A percentile compares a stretch with the other conserved stretches of the same genome.
Conservation (phyloP, 2,797 vertebrate genomes). For the Knipowitschia caucasica region DNA sequence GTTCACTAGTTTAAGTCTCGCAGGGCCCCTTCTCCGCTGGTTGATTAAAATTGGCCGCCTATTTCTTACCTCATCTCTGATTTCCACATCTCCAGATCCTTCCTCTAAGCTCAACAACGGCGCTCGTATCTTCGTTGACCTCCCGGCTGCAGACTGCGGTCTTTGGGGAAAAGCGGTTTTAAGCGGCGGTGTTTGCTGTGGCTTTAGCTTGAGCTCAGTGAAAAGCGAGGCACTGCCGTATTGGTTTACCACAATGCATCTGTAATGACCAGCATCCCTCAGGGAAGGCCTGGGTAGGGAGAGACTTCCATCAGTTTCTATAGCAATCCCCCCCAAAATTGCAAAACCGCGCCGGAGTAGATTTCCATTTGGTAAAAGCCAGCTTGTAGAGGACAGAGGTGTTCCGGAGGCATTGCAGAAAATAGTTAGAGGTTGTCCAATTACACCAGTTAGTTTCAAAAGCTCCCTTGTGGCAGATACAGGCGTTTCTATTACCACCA, state of each 20-base stretch:
- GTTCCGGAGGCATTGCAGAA: constrained; percentile 74
- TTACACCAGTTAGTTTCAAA: constrained; percentile 62
- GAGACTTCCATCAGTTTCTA: constrained; percentile 82
- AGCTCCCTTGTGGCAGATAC: constrained; percentile 60
- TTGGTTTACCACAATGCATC: constrained; percentile 84
- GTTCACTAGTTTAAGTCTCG: constrained; percentile 43
- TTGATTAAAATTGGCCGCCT: constrained; percentile 30
- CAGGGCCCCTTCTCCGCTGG: constrained; percentile 36
- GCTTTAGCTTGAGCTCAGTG: constrained; percentile 73
- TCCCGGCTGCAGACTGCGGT: constrained; percentile 70
- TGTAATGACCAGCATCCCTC: constrained; percentile 83
- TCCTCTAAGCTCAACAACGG: constrained; percentile 71
- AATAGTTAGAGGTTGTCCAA: constrained; percentile 76
- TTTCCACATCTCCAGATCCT: constrained; percentile 77
- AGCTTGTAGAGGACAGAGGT: constrained; percentile 80
- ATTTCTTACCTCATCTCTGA: constrained; percentile 17
- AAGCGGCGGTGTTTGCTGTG: constrained; percentile 55
- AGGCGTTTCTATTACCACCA: constrained; percentile 77
- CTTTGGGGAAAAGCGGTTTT: constrained; percentile 54
- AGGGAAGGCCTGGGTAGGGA: constrained; percentile 69
- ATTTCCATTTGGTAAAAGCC: constrained; percentile 84
- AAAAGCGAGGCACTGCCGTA: constrained; percentile 80
- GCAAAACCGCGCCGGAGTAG: constrained; percentile 53
- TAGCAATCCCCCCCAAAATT: constrained; percentile 61
- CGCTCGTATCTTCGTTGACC: constrained; percentile 67